Percentiles rank a stretch among this genome's conserved stretches.
These are phyloP conservation scores for Synergus umbraculus DNA, from an alignment of 2,888 invertebrate genomes.

Conservation along the genomic window DNA sequence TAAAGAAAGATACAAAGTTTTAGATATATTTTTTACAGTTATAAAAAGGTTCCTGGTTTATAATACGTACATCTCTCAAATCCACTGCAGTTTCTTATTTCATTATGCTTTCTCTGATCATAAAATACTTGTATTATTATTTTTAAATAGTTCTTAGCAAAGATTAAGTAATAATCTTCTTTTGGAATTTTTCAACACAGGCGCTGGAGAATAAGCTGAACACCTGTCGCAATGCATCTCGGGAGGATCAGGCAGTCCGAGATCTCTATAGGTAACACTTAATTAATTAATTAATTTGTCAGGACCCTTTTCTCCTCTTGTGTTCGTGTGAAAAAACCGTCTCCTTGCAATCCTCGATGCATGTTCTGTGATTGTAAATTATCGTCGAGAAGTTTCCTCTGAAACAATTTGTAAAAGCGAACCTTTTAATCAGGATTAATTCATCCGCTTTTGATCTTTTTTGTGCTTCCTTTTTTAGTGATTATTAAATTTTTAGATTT, in stretches of 20 bases:
- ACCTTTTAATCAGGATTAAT: not conserved
- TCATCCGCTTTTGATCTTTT: not conserved
- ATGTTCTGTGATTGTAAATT: conserved; percentile 36
- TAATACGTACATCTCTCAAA: not conserved
- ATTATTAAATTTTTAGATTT: conserved; percentile 14
- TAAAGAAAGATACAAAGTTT: not conserved
- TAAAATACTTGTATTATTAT: not conserved
- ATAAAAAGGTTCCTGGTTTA: not conserved
- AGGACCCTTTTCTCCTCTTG: conserved; percentile 56
- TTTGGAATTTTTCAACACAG: conserved; percentile 59
- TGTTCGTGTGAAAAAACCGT: conserved; percentile 19
- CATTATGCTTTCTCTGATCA: not conserved
- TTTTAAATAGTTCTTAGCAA: not conserved
- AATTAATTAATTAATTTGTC: conserved; percentile 56
- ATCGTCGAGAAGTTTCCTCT: conserved; percentile 4
- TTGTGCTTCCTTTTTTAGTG: not conserved
- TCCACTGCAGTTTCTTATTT: not conserved
- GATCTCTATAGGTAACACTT: conserved; percentile 76
- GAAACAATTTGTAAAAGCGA: conserved; percentile 30
- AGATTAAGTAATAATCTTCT: conserved; percentile 28
- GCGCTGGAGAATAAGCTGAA: conserved; percentile 76
- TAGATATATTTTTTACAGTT: too few relatives aligned
- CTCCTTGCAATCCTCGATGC: conserved; percentile 14
- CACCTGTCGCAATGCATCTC: conserved; percentile 73
- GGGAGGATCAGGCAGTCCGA: conserved; percentile 75